phyloP scores from a whole-genome alignment of 1,140 invertebrate species.

The Sinonovacula constricta region DNA sequence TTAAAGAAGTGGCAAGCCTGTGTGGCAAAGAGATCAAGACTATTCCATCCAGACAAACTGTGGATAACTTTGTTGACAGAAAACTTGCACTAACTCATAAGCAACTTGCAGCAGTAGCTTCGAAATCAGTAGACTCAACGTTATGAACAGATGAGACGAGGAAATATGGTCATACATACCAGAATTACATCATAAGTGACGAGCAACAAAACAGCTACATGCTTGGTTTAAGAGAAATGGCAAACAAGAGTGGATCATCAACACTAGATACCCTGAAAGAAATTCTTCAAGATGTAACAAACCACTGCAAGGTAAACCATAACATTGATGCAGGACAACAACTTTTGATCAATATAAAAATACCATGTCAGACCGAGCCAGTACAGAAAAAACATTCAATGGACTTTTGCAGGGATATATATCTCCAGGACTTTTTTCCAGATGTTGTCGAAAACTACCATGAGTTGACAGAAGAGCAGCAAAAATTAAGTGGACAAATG shows the following conservation, averaged over 20 bases:
- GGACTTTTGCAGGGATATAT: slow-evolving; percentile 34
- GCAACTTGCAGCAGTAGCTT: too few species aligned
- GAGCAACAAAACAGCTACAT: slow-evolving; percentile 44
- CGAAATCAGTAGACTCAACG: slow-evolving; percentile 5
- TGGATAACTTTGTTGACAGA: slow-evolving; percentile 29
- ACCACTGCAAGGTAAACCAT: too few species aligned
- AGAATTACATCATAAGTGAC: slow-evolving; percentile 34
- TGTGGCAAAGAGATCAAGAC: slow-evolving; percentile 31
- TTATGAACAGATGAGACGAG: slow-evolving; percentile 48
- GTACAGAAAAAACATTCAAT: slow-evolving; percentile 25
- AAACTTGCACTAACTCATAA: slow-evolving; percentile 38
- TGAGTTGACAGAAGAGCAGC: slow-evolving; percentile 14
- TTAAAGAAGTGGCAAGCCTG: slow-evolving; percentile 42
- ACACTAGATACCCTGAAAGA: slow-evolving; percentile 42
- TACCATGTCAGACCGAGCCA: background rate
- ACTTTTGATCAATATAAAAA: too few species aligned
- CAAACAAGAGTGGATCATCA: slow-evolving; percentile 33
- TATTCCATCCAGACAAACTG: slow-evolving; percentile 17
- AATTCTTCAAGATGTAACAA: slow-evolving; percentile 31
- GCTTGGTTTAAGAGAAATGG: slow-evolving; percentile 49
- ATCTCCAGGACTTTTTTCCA: slow-evolving; percentile 27
- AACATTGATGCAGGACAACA: too few species aligned
- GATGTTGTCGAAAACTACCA: slow-evolving; percentile 8
- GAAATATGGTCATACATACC: slow-evolving; percentile 48
- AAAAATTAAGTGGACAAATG: slow-evolving; percentile 23